Evolutionary conservation across 2,797 vertebrate genomes (phyloP), one percentile per base, ranked within the genome.

Genomic region (Xerus rutilus): DNA sequence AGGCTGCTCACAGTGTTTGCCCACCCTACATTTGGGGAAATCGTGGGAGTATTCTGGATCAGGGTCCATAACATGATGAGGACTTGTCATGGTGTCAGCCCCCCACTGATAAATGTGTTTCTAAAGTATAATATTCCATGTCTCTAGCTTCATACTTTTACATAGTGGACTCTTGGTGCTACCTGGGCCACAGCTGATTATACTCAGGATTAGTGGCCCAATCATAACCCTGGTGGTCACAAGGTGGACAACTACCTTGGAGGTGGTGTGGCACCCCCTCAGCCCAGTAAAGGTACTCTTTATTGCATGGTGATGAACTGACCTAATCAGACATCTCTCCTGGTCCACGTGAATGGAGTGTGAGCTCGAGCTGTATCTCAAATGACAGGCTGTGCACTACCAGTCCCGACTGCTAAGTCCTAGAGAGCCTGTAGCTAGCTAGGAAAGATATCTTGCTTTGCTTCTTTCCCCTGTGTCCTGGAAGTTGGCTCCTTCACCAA

Each of bases 271-370:
- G 23, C 67, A 30, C 9, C 18, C 7, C 14, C n/a, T 67, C 7
- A 5, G 6, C 69, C 81, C 39, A 9, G 1, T 0, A 78, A 35
- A 83, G 25, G 6, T 21, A 10, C 10, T 45, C 45, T 20, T 23
- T 8, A 8, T 14, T 81, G 67, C 21, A n/a, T 3, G 18, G 25
- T 73, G 69, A 81, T 3, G n/a, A 49, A 21, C 23, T 7, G 43
- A 74, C 30, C 52, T 57, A 32, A 0, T 32, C 25, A 18, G 47
- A 67, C 13, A 20, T 12, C 32, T 59, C 11, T 81, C 54, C 47
- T 65, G 9, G 32, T 3, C 1, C 25, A 23, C 2, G 20, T 0
- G 4, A 47, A 28, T 45, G 32, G 6, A 9, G 0, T 62, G 49
- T 57, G 7, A 15, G 6, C 13, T n/a, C 43, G 25, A 15, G 18